A percentile compares a stretch with the other conserved stretches of the same genome.
phyloP scores from a whole-genome alignment of 2,797 vertebrate genomes.

The Anguilla anguilla region DNA sequence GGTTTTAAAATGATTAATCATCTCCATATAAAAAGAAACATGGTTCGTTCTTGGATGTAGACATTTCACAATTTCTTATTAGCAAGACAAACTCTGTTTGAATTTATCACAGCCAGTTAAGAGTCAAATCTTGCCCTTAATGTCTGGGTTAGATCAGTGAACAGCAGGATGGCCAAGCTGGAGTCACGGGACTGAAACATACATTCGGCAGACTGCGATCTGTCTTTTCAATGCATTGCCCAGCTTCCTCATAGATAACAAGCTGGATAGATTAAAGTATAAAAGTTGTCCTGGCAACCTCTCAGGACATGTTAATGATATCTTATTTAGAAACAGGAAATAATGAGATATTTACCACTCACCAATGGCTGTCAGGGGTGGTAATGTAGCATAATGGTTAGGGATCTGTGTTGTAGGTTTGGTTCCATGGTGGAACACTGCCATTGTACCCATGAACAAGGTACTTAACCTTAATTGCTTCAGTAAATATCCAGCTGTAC shows the following conservation, averaged over 20 bases:
- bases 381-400: background rate
- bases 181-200: conserved; percentile 42
- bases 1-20: conserved; percentile 44
- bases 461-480: too few relatives aligned
- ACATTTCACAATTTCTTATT: conserved; percentile 11
- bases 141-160: conserved; percentile 57
- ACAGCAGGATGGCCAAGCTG: conserved; percentile 39
- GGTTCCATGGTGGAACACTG: too few relatives aligned
- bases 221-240: conserved; percentile 36
- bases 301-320: conserved; percentile 47
- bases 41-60: conserved; percentile 46
- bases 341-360: conserved; percentile 47
- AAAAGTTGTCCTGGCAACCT: conserved; percentile 35
- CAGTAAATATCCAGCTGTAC: too few relatives aligned
- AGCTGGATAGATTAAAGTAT: conserved; percentile 30
- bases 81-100: conserved; percentile 55
- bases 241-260: conserved; percentile 40
- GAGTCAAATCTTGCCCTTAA: conserved; percentile 44
- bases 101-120: conserved; percentile 49
- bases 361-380: conserved; percentile 43
- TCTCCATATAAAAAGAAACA: conserved; percentile 57
- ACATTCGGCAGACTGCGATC: conserved; percentile 52
- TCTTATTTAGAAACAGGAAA: conserved; percentile 38
- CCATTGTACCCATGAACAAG: too few relatives aligned
- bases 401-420: too few relatives aligned